Base-by-base conservation (phyloP, 2,888 invertebrate species). In the Portevinia maculata region DNA sequence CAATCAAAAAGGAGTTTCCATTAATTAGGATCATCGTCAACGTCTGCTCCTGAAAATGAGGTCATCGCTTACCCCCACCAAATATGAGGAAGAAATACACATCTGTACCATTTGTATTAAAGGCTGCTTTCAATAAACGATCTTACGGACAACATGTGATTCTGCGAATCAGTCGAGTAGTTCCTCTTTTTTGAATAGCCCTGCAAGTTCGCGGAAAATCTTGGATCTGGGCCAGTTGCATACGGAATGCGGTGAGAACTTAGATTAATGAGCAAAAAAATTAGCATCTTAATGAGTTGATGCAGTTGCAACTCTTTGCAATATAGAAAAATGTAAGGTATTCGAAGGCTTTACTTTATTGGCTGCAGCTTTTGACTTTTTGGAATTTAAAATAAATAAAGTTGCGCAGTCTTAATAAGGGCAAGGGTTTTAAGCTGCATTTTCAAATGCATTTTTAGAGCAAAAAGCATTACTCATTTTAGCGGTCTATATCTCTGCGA, bases 251-350 rank as follows among this genome's bases (percentile, higher is more conserved):
- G 64, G 50, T 28, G 17, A 6, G n/a, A 39, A 24, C 7, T 17
- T 52, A 8, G 7, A 48, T 15, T 48, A 48, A 9, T 13, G 24
- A 6, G 48, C 48, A n/a, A 62, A 48, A 21, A 4, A 30, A 17
- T n/a, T 32, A 53, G n/a, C 30, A 52, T 52, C 32, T 52, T 1
- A 30, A 13, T 4, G 28, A 52, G 46, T 19, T 48, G 19, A 46
- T 46, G 46, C 7, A 46, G 21, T 24, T 24, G 21, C 19, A 46
- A 46, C 50, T 30, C 30, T 53, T 53, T 21, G 19, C 39, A 4
- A 50, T 50, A 28, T 64, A 30, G 64, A 52, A 28, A 13, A 48
- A 46, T 34, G 34, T 62, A 9, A 62, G 62, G 24, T 62, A 50
- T 13, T 62, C 62, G 1, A 62, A 64, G 30, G 52, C 52, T 30